phyloP scores from a whole-genome alignment of 2,113 vertebrate species.

The Cebidichthys violaceus region DNA sequence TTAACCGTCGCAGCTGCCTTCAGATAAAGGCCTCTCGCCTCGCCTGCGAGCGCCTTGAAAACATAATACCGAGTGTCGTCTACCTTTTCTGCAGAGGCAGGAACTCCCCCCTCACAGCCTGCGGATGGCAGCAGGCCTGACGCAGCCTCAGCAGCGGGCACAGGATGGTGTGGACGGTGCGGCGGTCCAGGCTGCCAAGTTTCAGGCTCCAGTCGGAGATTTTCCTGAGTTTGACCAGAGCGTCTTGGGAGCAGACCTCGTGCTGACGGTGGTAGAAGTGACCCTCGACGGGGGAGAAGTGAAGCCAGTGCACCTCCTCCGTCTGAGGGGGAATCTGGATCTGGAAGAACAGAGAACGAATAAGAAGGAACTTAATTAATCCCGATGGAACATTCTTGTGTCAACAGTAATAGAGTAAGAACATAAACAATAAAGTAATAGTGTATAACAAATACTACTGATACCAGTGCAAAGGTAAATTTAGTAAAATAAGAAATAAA shows the following conservation, averaged over 20 bases:
- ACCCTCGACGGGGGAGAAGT: conserved; percentile 97
- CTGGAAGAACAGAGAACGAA: conserved; percentile 71
- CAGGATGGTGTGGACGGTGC: conserved; percentile 93
- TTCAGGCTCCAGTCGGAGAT: conserved; percentile 97
- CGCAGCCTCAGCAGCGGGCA: conserved; percentile 93
- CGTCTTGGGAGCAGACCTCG: conserved; percentile 98
- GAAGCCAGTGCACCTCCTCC: conserved; percentile 95
- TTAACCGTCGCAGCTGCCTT: conserved; percentile 49
- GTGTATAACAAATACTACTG: background rate
- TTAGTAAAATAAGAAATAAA: background rate
- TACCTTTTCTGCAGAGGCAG: conserved; percentile 98
- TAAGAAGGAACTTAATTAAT: background rate
- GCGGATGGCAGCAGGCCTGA: conserved; percentile 98
- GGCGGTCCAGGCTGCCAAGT: conserved; percentile 94
- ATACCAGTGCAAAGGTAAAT: background rate
- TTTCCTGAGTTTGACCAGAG: conserved; percentile 93
- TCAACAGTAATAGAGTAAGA: background rate
- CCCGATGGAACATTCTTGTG: background rate
- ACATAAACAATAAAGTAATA: background rate
- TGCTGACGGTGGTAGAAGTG: conserved; percentile 99
- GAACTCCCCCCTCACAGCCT: conserved; percentile 98
- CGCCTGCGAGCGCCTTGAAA: background rate
- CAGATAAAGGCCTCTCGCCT: conserved; percentile 11
- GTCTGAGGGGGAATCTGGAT: conserved; percentile 98
- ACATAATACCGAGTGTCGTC: conserved; percentile 4